Evolutionary conservation across 2,113 vertebrate genomes (phyloP), one percentile per base, ranked within the genome.

Genomic region (Phylloscopus trochilus): DNA sequence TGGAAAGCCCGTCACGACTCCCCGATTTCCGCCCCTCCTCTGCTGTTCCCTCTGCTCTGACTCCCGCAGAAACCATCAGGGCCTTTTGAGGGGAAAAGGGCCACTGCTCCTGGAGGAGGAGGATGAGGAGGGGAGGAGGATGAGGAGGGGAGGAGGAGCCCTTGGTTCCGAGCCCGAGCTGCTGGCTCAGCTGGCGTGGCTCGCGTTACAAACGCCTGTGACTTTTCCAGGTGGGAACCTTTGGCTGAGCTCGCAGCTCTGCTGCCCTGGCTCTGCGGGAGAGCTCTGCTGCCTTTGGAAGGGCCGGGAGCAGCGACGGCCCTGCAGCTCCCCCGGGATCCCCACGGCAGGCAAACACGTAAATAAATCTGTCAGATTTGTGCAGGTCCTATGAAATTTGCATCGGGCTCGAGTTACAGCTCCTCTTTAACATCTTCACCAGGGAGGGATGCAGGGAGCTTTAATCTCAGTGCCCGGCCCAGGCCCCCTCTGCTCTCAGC

Each of bases 101-200:
- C 1, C 2, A 2, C 58, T 72, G 37, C 31, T 56, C 30, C 46
- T 13, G 55, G 41, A 81, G 49, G 47, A 82, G 81, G 68, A 83
- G 44, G 60, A 59, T 28, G 77, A 66, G 49, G 59, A 44, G 64
- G 67, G 19, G 35, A 30, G 64, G 74, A 84, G 43, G 59, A 27
- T 60, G 6, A 37, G n/a, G 49, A 72, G 69, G 49, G 18, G 68
- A 53, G 67, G 47, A 70, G 72, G 51, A 47, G 15, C 46, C 44
- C 21, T 55, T 4, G 59, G 64, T 37, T n/a, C 47, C 4, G 9
- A 80, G 67, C 44, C 52, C 1, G 23, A 47, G 70, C 75, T 28
- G 3, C 30, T 33, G 30, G 52, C 59, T 76, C 10, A 1, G 51
- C 56, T 62, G 52, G 64, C 1, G 0, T 4, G 1, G 2, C 27